These are phyloP conservation scores for Sula dactylatra DNA, from an alignment of 2,113 vertebrate genomes.

Conservation along the genomic window DNA sequence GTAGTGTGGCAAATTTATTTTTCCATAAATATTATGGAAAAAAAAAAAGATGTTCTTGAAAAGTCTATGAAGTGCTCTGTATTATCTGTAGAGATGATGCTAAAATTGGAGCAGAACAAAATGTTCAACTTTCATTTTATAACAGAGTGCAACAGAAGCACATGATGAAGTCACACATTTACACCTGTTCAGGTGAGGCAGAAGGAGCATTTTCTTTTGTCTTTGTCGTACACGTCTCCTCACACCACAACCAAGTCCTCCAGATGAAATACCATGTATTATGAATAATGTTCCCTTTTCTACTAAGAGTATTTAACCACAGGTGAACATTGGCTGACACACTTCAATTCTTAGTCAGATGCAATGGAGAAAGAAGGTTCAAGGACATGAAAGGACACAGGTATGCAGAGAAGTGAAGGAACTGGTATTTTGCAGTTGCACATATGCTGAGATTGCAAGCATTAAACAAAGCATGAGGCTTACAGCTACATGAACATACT, in stretches of 20 bases:
- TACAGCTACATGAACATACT: background rate
- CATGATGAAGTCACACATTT: background rate
- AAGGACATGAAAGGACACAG: background rate
- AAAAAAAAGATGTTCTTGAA: background rate
- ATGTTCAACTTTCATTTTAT: background rate
- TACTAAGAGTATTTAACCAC: background rate
- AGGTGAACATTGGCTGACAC: background rate
- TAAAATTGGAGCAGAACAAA: conserved; percentile 14
- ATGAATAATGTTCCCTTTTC: background rate
- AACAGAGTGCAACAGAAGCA: background rate
- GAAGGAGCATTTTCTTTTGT: background rate
- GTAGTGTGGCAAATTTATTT: conserved; percentile 35
- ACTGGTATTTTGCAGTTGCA: background rate
- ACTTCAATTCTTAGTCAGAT: background rate
- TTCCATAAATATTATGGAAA: background rate
- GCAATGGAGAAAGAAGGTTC: background rate
- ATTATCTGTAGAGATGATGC: background rate
- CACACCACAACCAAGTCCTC: background rate
- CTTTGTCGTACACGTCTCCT: background rate
- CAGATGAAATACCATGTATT: background rate
- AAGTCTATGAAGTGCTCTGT: background rate
- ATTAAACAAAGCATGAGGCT: background rate
- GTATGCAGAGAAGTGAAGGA: background rate
- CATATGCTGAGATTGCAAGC: background rate
- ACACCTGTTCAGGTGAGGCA: background rate